Evolutionary conservation across 2,113 vertebrate species (phyloP), one percentile per base, ranked within the genome.

Genomic region (Euleptes europaea): DNA sequence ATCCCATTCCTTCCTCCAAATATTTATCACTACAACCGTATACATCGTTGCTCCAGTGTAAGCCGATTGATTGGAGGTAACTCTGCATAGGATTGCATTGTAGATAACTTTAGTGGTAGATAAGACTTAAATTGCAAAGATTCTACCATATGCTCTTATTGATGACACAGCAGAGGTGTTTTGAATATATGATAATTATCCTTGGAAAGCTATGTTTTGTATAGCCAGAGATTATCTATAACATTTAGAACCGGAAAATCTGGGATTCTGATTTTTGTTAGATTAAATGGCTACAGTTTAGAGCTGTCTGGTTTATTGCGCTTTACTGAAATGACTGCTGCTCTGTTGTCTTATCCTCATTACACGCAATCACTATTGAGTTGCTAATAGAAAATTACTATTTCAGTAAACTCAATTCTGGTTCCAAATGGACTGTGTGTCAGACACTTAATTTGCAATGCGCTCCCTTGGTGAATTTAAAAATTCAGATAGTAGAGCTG

Each of bases 311-410:
- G 63, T 63, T 91, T n/a, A 60, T 91, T 65, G 88, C 66, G 85
- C 80, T 87, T n/a, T 84, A 70, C 57, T 84, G 87, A 88, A 89
- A 86, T 78, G 85, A 89, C 60, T 86, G 57, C 85, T 88, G 88
- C 87, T 88, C 49, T 14, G 19, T 92, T 94, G 92, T 90, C 92
- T 93, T 86, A 91, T 90, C 90, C 88, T 92, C 89, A 69, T 89
- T 88, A 91, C 88, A 60, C 86, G 76, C 91, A 89, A 82, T 92
- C 86, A 80, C 92, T 65, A n/a, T 73, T 83, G 90, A 94, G 89
- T 86, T 92, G 89, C 92, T 93, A 90, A 88, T 81, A 93, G 91
- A 90, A 93, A 91, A 94, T 94, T 92, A 94, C 92, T 94, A 88
- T 93, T 93, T 94, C 74, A 78, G 91, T 93, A 91, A 95, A 79